These are phyloP conservation scores for Acipenser transmontanus DNA, from an alignment of 2,797 vertebrate genomes.

Conservation along the genomic window DNA sequence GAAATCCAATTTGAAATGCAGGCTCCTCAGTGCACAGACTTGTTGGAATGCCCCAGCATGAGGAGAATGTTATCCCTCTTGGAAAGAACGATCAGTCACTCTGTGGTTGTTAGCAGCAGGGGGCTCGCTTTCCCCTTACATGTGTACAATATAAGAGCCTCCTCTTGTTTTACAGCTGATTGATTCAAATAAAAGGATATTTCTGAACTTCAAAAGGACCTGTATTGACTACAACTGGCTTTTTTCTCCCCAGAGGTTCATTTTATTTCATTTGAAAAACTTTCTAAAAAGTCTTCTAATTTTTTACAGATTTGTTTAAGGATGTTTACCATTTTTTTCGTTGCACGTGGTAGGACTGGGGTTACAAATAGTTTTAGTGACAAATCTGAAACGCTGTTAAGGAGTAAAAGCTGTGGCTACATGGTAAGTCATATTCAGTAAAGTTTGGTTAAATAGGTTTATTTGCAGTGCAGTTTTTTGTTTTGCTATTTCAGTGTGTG, in stretches of 20 bases:
- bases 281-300: constrained; percentile 2
- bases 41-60: constrained; percentile 19
- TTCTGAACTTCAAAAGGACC: constrained; percentile 19
- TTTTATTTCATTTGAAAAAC: constrained; percentile 50
- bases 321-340: constrained; percentile 18
- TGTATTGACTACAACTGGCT: constrained; percentile 17
- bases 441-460: background rate
- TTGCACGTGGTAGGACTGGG: background rate
- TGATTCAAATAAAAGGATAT: constrained; percentile 22
- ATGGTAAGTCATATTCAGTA: background rate
- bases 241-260: constrained; percentile 23
- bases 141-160: constrained; percentile 11
- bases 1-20: constrained; percentile 42
- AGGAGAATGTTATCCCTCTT: constrained; percentile 12
- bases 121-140: constrained; percentile 40
- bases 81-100: constrained; percentile 10
- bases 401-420: background rate
- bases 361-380: background rate
- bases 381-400: too few species aligned
- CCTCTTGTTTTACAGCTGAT: constrained; percentile 18
- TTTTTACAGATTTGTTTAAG: constrained; percentile 30
- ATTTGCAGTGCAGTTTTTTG: background rate
- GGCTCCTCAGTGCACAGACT: constrained; percentile 28
- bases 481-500: too few species aligned
- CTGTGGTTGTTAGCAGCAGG: constrained; percentile 34